Evolutionary conservation across 2,797 vertebrate genomes (phyloP).

Genomic region (Alfaro cultratus): DNA sequence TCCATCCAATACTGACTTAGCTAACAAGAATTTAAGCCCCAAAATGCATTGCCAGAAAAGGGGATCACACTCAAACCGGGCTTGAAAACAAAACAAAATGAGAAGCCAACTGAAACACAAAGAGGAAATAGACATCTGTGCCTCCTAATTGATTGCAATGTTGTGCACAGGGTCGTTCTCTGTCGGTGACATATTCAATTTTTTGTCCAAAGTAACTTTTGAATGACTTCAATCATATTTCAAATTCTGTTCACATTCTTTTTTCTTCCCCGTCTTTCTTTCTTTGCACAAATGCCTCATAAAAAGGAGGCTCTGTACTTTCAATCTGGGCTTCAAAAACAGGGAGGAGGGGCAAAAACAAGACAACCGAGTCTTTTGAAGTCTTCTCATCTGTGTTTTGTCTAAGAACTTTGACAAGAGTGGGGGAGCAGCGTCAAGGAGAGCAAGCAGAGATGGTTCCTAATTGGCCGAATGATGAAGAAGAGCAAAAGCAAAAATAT

Average conservation of each 20-base stretch:
- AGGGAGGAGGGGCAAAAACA: constrained; percentile 41
- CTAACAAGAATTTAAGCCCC: constrained; percentile 28
- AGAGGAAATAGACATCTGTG: constrained; percentile 30
- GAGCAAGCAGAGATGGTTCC: constrained; percentile 57
- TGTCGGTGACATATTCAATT: constrained; percentile 6
- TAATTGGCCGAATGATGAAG: constrained; percentile 65
- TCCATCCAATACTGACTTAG: constrained; percentile 36
- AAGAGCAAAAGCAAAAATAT: constrained; percentile 25
- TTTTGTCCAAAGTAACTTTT: constrained; percentile 7
- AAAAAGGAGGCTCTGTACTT: constrained; percentile 43
- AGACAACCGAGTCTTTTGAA: constrained; percentile 71
- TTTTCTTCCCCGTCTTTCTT: not conserved
- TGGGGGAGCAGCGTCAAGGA: constrained; percentile 56
- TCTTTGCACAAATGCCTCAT: constrained; percentile 10
- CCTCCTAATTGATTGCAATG: constrained; percentile 10
- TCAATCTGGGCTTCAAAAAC: constrained; percentile 59
- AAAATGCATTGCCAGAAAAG: constrained; percentile 22
- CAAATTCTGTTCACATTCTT: not conserved
- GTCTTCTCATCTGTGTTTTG: constrained; percentile 64
- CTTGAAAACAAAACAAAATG: constrained; percentile 4
- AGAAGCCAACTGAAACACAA: constrained; percentile 27
- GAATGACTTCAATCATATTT: constrained; percentile 7
- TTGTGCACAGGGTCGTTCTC: not conserved
- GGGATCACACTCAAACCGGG: not conserved
- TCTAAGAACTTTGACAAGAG: constrained; percentile 65